Evolutionary conservation across 1,140 invertebrate genomes (phyloP), one percentile per base, ranked within the genome.

Genomic region (Scaptomyza graminum): DNA sequence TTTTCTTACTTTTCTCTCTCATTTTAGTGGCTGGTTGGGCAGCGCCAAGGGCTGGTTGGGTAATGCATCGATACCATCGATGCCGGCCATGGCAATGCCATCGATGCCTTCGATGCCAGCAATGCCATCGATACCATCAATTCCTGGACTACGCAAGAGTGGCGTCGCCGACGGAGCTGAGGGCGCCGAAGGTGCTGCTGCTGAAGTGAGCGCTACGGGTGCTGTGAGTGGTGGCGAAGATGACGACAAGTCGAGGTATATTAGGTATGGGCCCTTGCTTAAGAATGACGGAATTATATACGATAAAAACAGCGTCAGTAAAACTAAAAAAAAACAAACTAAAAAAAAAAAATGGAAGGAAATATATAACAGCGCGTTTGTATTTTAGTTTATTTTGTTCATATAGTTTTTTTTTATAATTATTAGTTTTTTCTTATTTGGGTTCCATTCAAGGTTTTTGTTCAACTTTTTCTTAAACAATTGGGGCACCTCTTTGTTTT

Each of bases 1-100:
- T 3, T 59, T 18, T 28, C 59, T 2, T 37, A n/a, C 43, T 43
- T 63, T 8, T 49, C 15, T 65, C 54, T 55, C n/a, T 46, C 50
- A 44, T 51, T 62, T 22, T 51, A 91, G 94, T 74, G 95, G 96
- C 90, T 95, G 96, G 94, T 93, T 97, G 71, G 95, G 95, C 64
- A 96, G 96, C 80, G 96, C 96, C 39, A 96, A 96, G 92, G 95
- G 95, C 8, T 97, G 96, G 96, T 94, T 95, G 60, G 94, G 90
- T 50, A 90, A 82, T 66, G 91, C 90, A 39, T 85, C 81, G 60
- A 85, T 85, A 76, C 81, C 81, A 52, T 90, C 91, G 52, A 92
- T 92, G 71, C 90, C 91, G 59, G 80, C 91, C 15, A 91, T 92
- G 90, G 88, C 90, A 65, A 91, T 92, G 90, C 88, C 88, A 54